Conservation (phyloP, 2,113 vertebrate genomes). For the Axis porcinus region DNA sequence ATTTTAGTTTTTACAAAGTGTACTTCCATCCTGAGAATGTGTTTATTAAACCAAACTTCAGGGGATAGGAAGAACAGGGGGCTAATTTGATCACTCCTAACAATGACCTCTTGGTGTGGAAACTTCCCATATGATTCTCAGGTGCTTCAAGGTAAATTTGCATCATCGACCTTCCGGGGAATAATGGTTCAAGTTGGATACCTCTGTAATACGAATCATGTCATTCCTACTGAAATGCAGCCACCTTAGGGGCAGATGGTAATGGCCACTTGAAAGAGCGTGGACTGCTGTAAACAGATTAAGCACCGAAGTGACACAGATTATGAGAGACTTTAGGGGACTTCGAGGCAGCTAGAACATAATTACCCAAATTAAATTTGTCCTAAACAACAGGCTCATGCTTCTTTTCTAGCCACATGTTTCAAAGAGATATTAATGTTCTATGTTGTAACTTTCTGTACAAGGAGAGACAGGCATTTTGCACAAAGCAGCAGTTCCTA, state of each 20-base stretch:
- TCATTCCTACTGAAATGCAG: slow-evolving; percentile 7
- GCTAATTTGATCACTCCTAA: background rate
- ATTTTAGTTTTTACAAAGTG: background rate
- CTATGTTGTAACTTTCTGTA: background rate
- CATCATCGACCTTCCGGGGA: background rate
- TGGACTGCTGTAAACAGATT: slow-evolving; percentile 53
- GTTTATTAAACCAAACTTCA: background rate
- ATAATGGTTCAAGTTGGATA: background rate
- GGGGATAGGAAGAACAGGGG: background rate
- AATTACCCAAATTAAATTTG: slow-evolving; percentile 63
- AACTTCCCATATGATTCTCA: background rate
- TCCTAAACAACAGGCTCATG: slow-evolving; percentile 6
- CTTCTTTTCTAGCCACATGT: slow-evolving; percentile 23
- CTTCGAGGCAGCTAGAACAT: slow-evolving; percentile 22
- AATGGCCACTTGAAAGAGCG: slow-evolving; percentile 45
- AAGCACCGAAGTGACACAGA: slow-evolving; percentile 26
- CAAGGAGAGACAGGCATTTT: background rate
- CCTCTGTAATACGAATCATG: background rate
- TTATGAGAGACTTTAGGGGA: slow-evolving; percentile 56
- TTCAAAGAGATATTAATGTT: slow-evolving; percentile 6
- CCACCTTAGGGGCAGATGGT: slow-evolving; percentile 32
- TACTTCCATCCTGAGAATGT: background rate
- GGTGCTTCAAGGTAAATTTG: background rate
- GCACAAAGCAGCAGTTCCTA: background rate
- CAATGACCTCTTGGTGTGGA: background rate